phyloP scores from a whole-genome alignment of 2,113 vertebrate genomes.

The Hyperopisus bebe region DNA sequence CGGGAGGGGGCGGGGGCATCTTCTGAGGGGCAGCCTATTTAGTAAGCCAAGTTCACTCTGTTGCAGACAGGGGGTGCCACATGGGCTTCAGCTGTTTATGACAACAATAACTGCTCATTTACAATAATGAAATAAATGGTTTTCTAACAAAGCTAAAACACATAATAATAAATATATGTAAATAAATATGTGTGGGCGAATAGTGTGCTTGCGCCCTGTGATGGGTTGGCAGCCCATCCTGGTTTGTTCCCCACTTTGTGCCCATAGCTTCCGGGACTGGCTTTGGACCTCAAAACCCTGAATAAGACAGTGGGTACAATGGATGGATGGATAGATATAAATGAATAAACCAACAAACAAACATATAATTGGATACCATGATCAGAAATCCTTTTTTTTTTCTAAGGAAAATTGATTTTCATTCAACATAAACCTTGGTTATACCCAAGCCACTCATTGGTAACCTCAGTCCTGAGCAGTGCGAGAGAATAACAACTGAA shows the following conservation, averaged over 20 bases:
- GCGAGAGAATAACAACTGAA: background rate
- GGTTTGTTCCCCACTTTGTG: background rate
- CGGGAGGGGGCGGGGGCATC: background rate
- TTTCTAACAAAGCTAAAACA: background rate
- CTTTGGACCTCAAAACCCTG: background rate
- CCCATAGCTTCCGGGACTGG: background rate
- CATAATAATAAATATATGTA: background rate
- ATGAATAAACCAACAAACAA: background rate
- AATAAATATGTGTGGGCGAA: background rate
- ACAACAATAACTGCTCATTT: background rate
- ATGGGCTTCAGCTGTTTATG: background rate
- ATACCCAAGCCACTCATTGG: background rate
- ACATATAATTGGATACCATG: background rate
- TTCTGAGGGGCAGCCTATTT: background rate
- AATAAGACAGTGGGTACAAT: background rate
- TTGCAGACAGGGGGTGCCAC: background rate
- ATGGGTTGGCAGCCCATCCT: background rate
- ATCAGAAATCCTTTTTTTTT: background rate
- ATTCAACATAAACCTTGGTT: background rate
- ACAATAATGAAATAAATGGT: background rate
- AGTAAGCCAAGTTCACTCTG: background rate
- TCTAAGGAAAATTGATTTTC: background rate
- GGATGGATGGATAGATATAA: background rate
- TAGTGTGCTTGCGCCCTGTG: background rate
- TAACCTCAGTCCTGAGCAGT: background rate